Base-by-base conservation (phyloP, 2,888 invertebrate species). In the Metopia argyrocephala region DNA sequence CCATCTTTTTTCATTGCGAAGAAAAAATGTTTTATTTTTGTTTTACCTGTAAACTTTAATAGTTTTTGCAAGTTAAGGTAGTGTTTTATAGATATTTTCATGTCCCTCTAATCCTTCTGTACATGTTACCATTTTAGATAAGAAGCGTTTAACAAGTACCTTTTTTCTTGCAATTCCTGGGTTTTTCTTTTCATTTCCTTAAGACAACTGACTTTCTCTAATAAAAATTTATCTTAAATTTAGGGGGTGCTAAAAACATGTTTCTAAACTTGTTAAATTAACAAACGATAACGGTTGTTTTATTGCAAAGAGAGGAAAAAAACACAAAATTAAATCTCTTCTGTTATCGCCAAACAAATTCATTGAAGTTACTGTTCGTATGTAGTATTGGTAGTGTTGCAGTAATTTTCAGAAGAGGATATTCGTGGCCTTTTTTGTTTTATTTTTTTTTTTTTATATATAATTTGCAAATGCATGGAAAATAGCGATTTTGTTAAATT, bases 331-430 rank as follows among this genome's bases (percentile, higher is more conserved):
- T 85, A 87, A 87, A 87, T 87, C 87, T 86, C 85, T 84, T 83
- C 85, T 87, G 85, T 86, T 87, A 87, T 87, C 88, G 76, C 69
- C 48, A 12, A 87, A 87, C 87, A 86, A 86, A 85, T 62, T 71
- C 57, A 38, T 68, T 74, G 59, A 65, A 62, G 61, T 78, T 68
- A 38, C 3, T 38, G 38, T 38, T 9, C 15, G 38, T 38, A n/a
- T 38, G n/a, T n/a, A 15, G 9, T 38, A 38, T 15, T 15, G 38
- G 12, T 38, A 38, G 15, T 38, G 9, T 12, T 38, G 38, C 38
- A 0, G 15, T 12, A 38, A 2, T 38, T 15, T 38, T 12, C 12
- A 15, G 15, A n/a, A n/a, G 38, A 38, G 38, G 15, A 38, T 38
- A 38, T 38, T 38, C 15, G 38, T 38, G 38, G 38, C 38, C 15